Evolutionary conservation across 2,113 vertebrate species (phyloP).

Genomic region (Dolichotis patagonum): DNA sequence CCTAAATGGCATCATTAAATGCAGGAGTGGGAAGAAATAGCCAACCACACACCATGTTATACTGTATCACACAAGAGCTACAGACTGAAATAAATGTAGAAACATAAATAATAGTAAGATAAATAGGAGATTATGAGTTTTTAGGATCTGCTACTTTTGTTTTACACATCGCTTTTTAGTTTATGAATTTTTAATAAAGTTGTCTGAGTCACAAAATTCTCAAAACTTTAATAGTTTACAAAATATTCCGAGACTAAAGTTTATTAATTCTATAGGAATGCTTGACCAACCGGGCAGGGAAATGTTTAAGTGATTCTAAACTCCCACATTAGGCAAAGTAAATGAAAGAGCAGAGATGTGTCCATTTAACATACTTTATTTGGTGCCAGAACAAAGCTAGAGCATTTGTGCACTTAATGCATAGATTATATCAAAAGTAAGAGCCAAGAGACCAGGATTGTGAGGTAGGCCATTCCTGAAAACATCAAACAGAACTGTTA

Average conservation of each 20-base stretch:
- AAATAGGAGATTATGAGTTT: not conserved
- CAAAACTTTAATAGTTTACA: slow-evolving; percentile 3
- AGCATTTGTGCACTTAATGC: slow-evolving; percentile 39
- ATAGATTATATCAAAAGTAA: slow-evolving; percentile 48
- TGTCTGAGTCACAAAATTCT: not conserved
- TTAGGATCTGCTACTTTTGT: not conserved
- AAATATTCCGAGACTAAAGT: not conserved
- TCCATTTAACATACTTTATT: slow-evolving; percentile 7
- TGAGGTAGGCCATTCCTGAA: slow-evolving; percentile 40
- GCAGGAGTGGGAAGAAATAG: not conserved
- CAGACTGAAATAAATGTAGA: not conserved
- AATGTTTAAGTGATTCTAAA: slow-evolving; percentile 22
- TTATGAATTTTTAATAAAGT: not conserved
- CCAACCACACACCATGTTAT: not conserved
- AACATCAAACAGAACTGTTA: slow-evolving; percentile 55
- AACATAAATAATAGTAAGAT: not conserved
- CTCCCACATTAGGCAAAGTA: slow-evolving; percentile 27
- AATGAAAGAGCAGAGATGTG: slow-evolving; percentile 25
- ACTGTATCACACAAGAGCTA: not conserved
- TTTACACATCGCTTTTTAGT: slow-evolving; percentile 4
- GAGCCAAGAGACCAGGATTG: not conserved
- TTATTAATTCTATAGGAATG: not conserved
- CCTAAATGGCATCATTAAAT: not conserved
- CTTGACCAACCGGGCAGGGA: slow-evolving; percentile 11
- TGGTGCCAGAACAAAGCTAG: slow-evolving; percentile 45